A percentile compares a stretch with the other conserved stretches of the same genome.
These are phyloP conservation scores for Drosophila pegasa DNA, from an alignment of 2,888 invertebrate genomes.

Conservation along the genomic window DNA sequence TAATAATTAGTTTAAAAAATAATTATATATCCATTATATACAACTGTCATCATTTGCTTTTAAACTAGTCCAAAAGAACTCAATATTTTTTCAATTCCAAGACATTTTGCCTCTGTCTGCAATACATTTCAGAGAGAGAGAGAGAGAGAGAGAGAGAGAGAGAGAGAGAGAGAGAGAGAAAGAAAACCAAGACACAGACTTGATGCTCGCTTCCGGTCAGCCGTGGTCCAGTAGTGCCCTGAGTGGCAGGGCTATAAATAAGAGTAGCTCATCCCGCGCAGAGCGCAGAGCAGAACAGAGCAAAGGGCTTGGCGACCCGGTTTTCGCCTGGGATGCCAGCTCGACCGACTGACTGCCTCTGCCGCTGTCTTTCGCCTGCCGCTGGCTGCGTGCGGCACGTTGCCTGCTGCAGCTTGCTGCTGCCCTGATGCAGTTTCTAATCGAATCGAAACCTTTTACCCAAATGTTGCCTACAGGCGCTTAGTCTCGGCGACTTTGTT, in stretches of 20 bases:
- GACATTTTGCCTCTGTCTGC: not conserved
- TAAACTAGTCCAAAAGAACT: too few species aligned
- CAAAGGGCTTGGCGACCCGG: constrained; percentile 57
- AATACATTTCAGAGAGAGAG: not conserved
- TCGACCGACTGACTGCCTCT: constrained; percentile 11
- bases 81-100: too few species aligned
- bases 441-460: constrained; percentile 85
- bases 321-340: constrained; percentile 36
- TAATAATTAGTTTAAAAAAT: too few species aligned
- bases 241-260: constrained; percentile 49
- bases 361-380: not conserved
- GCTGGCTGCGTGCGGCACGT: not conserved
- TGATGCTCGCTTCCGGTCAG: constrained; percentile 5
- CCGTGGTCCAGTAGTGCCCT: constrained; percentile 16
- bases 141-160: not conserved
- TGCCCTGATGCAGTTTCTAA: constrained; percentile 83
- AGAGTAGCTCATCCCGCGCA: constrained; percentile 38
- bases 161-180: not conserved
- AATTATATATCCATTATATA: too few species aligned
- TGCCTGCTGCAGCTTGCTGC: constrained; percentile 75
- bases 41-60: too few species aligned
- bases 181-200: not conserved
- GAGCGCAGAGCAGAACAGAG: constrained; percentile 22
- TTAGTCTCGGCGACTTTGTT: constrained; percentile 60
- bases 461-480: constrained; percentile 75